Percentiles rank a stretch among this genome's conserved stretches.
These are phyloP conservation scores for Panopea generosa DNA, from an alignment of 2,888 invertebrate species.

Conservation along the genomic window DNA sequence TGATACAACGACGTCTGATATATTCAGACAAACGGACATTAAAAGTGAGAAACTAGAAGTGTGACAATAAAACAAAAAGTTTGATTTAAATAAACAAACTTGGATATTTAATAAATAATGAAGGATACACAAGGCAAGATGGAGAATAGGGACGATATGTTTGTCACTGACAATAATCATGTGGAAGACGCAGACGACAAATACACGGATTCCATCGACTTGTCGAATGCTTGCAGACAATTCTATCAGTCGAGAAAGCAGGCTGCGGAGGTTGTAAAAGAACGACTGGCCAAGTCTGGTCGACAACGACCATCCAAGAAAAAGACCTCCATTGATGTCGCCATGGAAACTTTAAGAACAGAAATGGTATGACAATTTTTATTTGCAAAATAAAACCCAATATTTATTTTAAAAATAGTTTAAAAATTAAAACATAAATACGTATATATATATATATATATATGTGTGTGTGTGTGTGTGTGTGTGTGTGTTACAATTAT, in stretches of 20 bases:
- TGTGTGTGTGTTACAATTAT: no score
- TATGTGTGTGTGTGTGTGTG: no score
- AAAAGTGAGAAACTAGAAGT: no score
- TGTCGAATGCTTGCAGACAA: slow-evolving; percentile 72
- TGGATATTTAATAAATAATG: slow-evolving; percentile 24
- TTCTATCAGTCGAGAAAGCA: slow-evolving; percentile 68
- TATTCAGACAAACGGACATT: no score
- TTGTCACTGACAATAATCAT: slow-evolving; percentile 48
- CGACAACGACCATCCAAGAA: slow-evolving; percentile 44
- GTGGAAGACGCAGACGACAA: slow-evolving; percentile 58
- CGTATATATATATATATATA: no score
- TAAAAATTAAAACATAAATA: background rate
- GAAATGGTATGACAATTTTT: slow-evolving; percentile 63
- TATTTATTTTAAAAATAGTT: background rate
- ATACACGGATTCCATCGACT: slow-evolving; percentile 70
- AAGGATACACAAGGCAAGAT: slow-evolving; percentile 40
- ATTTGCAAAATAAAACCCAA: background rate
- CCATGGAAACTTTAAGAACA: slow-evolving; percentile 64
- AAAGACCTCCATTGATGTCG: slow-evolving; percentile 59
- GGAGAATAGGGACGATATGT: slow-evolving; percentile 31
- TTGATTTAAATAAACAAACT: no score
- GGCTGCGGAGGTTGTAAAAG: slow-evolving; percentile 61
- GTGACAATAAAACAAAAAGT: no score
- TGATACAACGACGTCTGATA: no score
- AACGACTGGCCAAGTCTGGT: slow-evolving; percentile 49